Conservation (phyloP, 2,888 invertebrate species). For the Papilio elwesi region DNA sequence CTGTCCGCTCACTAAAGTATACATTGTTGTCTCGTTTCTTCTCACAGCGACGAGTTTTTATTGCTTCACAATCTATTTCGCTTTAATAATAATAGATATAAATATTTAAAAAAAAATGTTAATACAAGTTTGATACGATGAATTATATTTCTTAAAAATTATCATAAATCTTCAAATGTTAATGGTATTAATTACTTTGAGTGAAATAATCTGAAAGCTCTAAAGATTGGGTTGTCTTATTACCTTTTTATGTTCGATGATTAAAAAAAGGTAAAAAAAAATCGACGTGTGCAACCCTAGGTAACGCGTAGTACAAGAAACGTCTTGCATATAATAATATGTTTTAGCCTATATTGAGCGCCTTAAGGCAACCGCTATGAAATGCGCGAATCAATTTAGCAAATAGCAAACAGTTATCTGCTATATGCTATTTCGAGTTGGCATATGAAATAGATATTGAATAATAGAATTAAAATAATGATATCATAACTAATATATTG, state of each 20-base stretch:
- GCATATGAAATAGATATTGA: background rate
- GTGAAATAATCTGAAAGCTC: background rate
- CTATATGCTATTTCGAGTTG: constrained; percentile 21
- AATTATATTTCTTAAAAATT: background rate
- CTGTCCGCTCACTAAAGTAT: constrained; percentile 46
- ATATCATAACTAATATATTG: background rate
- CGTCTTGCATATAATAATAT: constrained; percentile 85
- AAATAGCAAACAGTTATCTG: constrained; percentile 34
- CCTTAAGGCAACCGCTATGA: constrained; percentile 64
- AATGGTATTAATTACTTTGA: background rate
- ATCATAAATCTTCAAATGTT: background rate
- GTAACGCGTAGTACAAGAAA: constrained; percentile 81
- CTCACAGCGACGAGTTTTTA: constrained; percentile 29
- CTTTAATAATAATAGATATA: constrained; percentile 19
- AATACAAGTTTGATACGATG: background rate
- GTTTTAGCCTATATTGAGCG: constrained; percentile 83
- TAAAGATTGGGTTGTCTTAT: background rate
- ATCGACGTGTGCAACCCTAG: constrained; percentile 70
- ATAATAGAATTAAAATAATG: constrained; percentile 7
- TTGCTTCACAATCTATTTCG: constrained; percentile 37
- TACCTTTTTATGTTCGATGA: constrained; percentile 3
- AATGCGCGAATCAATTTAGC: constrained; percentile 53
- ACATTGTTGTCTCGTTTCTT: constrained; percentile 41
- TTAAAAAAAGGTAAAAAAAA: constrained; percentile 33
- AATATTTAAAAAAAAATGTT: constrained; percentile 21